Evolutionary conservation across 2,888 invertebrate species (phyloP).

Genomic region (Dolomedes plantarius): DNA sequence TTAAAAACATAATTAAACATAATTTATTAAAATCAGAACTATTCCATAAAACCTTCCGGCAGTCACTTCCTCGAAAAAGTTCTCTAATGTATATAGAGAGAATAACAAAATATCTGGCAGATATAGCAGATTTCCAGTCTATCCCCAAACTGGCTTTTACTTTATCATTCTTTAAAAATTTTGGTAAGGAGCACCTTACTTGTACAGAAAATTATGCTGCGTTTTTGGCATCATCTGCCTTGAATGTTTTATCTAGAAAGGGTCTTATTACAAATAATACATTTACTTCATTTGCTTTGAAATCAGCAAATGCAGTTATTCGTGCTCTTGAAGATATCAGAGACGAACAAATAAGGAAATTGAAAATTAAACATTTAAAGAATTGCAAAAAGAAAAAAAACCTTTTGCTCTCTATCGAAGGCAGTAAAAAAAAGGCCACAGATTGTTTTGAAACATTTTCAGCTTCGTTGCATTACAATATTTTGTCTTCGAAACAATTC

Average conservation of each 20-base stretch:
- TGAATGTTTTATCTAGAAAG: conserved; percentile 4
- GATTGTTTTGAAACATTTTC: neutral
- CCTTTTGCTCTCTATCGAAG: too few relatives aligned
- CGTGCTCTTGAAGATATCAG: conserved; percentile 2
- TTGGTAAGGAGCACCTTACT: conserved; percentile 4
- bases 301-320: conserved; percentile 20
- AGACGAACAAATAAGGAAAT: conserved; percentile 1
- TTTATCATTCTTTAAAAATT: conserved; percentile 26
- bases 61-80: neutral
- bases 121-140: neutral
- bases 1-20: neutral
- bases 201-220: conserved; percentile 8
- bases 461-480: neutral
- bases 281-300: neutral
- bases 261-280: neutral
- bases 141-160: conserved; percentile 22
- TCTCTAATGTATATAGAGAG: conserved; percentile 21
- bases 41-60: conserved; percentile 35
- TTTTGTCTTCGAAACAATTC: neutral
- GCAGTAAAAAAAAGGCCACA: too few relatives aligned
- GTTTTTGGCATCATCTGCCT: neutral
- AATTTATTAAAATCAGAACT: neutral
- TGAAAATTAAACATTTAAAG: neutral
- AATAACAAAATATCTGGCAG: conserved; percentile 5
- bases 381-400: too few relatives aligned